A percentile compares a stretch with the other conserved stretches of the same genome.
Evolutionary conservation across 2,888 invertebrate genomes (phyloP).

Genomic region (Dynastes maya): DNA sequence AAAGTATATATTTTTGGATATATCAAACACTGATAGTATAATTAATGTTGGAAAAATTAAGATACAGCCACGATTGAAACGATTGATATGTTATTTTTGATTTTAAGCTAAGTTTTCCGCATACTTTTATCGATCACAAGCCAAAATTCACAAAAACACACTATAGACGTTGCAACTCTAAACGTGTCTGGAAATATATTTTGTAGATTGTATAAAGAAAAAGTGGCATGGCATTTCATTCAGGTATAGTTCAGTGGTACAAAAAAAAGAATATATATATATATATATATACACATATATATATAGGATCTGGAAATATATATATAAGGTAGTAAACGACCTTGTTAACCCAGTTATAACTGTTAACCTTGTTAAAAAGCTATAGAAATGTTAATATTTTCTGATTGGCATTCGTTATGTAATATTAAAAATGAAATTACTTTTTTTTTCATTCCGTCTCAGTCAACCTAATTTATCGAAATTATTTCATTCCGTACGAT

Average conservation of each 20-base stretch:
- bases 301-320: conserved; percentile 1
- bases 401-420: not conserved
- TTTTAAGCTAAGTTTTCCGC: too few species aligned
- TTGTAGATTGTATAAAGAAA: conserved; percentile 16
- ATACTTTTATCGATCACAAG: too few species aligned
- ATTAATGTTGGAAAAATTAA: too few species aligned
- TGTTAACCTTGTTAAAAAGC: conserved; percentile 37
- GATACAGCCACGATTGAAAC: too few species aligned
- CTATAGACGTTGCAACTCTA: not conserved
- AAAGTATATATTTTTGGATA: too few species aligned
- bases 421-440: not conserved
- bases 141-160: too few species aligned
- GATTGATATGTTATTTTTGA: too few species aligned
- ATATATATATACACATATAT: not conserved
- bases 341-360: conserved; percentile 42
- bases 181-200: not conserved
- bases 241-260: conserved; percentile 29
- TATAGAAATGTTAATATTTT: conserved; percentile 18
- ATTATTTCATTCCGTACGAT: not conserved
- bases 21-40: too few species aligned
- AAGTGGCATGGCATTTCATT: conserved; percentile 40
- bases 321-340: conserved; percentile 31
- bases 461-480: too few species aligned
- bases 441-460: not conserved
- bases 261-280: conserved; percentile 26